phyloP scores from a whole-genome alignment of 2,888 invertebrate genomes.

The Thelaira solivaga region DNA sequence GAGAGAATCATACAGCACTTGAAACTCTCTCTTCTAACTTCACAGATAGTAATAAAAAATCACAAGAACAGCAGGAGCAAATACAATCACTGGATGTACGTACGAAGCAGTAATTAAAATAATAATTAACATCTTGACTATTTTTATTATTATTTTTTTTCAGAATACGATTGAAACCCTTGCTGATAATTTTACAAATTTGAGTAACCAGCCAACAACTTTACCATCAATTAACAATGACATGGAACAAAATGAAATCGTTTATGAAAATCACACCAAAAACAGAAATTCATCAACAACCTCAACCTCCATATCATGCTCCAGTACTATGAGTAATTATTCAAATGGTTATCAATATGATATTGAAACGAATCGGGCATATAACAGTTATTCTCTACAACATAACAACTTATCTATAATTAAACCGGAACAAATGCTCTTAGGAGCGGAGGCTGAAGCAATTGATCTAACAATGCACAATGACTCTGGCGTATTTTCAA shows the following conservation, averaged over 20 bases:
- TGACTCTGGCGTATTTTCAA: slow-evolving; percentile 53
- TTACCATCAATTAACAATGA: background rate
- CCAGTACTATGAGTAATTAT: slow-evolving; percentile 45
- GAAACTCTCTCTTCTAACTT: background rate
- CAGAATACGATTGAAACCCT: slow-evolving; percentile 10
- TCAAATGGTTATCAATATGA: slow-evolving; percentile 43
- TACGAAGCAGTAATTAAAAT: background rate
- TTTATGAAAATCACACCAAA: slow-evolving; percentile 30
- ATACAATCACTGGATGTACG: slow-evolving; percentile 3
- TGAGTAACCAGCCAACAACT: slow-evolving; percentile 4
- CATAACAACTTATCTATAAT: slow-evolving; percentile 49
- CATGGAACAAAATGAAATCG: slow-evolving; percentile 1
- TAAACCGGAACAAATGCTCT: slow-evolving; percentile 54
- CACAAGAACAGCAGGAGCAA: slow-evolving; percentile 38
- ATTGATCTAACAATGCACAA: slow-evolving; percentile 53
- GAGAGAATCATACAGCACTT: slow-evolving; percentile 1
- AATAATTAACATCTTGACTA: background rate
- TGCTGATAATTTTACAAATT: background rate
- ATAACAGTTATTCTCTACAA: background rate
- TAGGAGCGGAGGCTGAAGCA: slow-evolving; percentile 40
- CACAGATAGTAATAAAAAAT: slow-evolving; percentile 15
- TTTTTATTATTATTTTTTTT: background rate
- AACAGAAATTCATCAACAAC: slow-evolving; percentile 38
- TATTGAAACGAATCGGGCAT: slow-evolving; percentile 3
- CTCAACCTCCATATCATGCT: slow-evolving; percentile 40